Conservation (phyloP, 2,888 invertebrate species). For the Oscheius onirici region DNA sequence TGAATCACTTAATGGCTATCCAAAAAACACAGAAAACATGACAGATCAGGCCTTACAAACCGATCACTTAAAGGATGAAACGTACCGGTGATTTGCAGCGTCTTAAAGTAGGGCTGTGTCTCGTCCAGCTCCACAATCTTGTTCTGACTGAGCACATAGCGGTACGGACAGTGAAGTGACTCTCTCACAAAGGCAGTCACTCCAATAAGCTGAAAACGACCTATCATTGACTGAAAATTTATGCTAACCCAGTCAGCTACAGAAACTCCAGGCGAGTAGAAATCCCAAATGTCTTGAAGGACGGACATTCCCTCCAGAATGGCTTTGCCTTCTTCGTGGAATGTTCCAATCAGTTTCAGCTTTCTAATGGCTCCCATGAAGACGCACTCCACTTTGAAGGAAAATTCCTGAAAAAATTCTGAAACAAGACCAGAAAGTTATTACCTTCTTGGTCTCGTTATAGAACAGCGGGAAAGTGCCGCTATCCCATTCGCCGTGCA, state of each 20-base stretch:
- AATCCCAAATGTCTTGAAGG: conserved; percentile 41
- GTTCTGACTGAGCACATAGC: conserved; percentile 33
- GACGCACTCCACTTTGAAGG: conserved; percentile 66
- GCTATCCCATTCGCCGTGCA: conserved; percentile 50
- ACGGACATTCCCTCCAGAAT: conserved; percentile 41
- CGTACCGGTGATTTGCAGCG: conserved; percentile 32
- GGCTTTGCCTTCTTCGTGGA: conserved; percentile 37
- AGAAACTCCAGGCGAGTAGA: conserved; percentile 26
- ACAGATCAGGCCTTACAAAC: neutral
- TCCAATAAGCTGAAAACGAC: conserved; percentile 42
- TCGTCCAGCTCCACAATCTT: conserved; percentile 28
- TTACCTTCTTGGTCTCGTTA: conserved; percentile 34
- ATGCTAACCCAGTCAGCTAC: conserved; percentile 34
- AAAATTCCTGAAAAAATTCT: conserved; percentile 46
- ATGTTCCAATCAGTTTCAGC: conserved; percentile 39
- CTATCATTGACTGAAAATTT: neutral
- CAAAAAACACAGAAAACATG: neutral
- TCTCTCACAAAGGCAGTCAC: conserved; percentile 52
- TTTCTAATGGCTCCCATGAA: conserved; percentile 43
- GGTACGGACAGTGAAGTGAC: conserved; percentile 62
- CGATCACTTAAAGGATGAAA: neutral
- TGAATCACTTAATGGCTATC: conserved; percentile 10
- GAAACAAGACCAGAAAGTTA: neutral
- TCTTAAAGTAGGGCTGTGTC: conserved; percentile 35
- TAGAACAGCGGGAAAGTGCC: conserved; percentile 50